These are phyloP conservation scores for Alligator mississippiensis DNA, from an alignment of 2,113 vertebrate species.

Conservation along the genomic window DNA sequence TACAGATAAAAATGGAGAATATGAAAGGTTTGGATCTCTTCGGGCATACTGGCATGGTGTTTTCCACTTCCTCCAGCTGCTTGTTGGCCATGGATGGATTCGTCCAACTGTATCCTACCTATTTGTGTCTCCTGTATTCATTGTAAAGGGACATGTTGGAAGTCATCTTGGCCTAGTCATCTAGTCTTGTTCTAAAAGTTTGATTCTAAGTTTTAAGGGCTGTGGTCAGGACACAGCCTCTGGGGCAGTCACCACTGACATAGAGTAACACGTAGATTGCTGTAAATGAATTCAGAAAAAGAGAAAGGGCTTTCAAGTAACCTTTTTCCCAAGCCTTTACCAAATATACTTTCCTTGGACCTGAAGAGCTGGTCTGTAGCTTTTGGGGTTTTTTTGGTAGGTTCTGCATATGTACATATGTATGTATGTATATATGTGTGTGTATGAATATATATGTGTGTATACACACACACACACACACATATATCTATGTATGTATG, in stretches of 20 bases:
- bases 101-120: background rate
- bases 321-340: background rate
- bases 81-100: background rate
- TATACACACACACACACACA: too few relatives aligned
- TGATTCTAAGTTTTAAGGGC: background rate
- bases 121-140: too few relatives aligned
- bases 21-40: background rate
- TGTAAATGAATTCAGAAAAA: background rate
- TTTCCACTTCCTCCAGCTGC: too few relatives aligned
- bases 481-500: too few relatives aligned
- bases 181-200: too few relatives aligned
- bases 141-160: too few relatives aligned
- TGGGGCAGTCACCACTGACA: background rate
- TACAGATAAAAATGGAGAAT: background rate
- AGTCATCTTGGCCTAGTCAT: too few relatives aligned
- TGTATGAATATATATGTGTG: too few relatives aligned
- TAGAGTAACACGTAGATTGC: background rate
- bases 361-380: background rate
- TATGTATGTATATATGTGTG: too few relatives aligned
- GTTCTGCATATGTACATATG: too few relatives aligned
- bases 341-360: background rate
- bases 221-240: background rate
- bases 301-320: background rate
- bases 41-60: too few relatives aligned
- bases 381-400: too few relatives aligned